Evolutionary conservation across 2,797 vertebrate genomes (phyloP), one percentile per base, ranked within the genome.

Genomic region (Gallinago stenura): DNA sequence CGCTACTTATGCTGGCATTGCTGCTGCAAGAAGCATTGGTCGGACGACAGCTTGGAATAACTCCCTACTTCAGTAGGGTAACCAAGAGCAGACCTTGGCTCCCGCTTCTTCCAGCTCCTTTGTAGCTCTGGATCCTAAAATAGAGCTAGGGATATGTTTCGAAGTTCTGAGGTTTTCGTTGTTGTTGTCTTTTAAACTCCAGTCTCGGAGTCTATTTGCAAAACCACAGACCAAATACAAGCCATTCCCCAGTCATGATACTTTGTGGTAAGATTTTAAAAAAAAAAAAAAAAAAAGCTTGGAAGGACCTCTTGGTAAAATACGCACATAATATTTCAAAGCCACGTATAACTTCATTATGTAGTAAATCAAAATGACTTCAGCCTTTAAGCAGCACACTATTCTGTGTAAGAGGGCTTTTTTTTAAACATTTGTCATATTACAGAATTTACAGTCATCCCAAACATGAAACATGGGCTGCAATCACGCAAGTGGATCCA

Each of bases 221-320:
- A 96, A 97, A 95, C 90, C 96, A 97, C 94, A 97, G 86, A 90
- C 71, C 90, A 78, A 96, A 92, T 41, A 93, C 78, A 58, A 96
- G 71, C 78, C 89, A 43, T 92, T 57, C 90, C 30, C 1, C 77
- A 65, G 85, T 10, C 60, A 6, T 76, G 94, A 93, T 88, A 86
- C 46, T 90, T 48, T 51, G 78, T 58, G 81, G 92, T 30, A 35
- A 84, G 83, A 82, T 43, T 71, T 3, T 28, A 91, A 54, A 24
- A 72, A 56, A 30, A 68, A 83, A 31, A 81, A 43, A 91, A 43
- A 24, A 69, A 56, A n/a, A 62, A 83, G 43, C 62, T 58, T 95
- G 92, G 94, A 92, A 85, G 50, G 83, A 89, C 17, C 83, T 81
- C 90, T 94, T 10, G 53, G 88, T 94, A 92, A 93, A 80, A 77